Evolutionary conservation across 2,888 invertebrate genomes (phyloP), one percentile per base, ranked within the genome.

Genomic region (Ornithoptera priamus): DNA sequence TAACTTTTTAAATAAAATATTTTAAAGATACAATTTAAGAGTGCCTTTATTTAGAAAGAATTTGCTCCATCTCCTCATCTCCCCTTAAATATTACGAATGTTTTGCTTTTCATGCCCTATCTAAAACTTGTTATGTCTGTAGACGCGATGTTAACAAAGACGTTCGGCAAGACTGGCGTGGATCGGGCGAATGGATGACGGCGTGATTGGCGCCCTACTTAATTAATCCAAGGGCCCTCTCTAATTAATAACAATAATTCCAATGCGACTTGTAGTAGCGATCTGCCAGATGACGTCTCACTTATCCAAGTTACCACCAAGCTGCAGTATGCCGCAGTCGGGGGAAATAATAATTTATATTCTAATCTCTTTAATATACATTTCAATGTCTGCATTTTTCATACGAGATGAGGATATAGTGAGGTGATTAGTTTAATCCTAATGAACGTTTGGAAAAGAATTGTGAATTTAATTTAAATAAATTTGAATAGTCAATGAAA

Each of bases 171-270:
- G 90, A 88, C 86, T 78, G 89, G 85, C 82, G 82, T 80, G 81
- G 80, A 84, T 85, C 80, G 84, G 79, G 81, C 78, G 76, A 80
- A 76, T 80, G 80, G 85, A 85, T 87, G 90, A 87, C 84, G 88
- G 81, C 85, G 88, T 90, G 90, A 92, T 92, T 88, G 90, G 88
- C 88, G 87, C 88, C 85, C 83, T 88, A 87, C 88, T 90, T 91
- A 91, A 92, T 92, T 92, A 91, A 89, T 89, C 85, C 88, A 80
- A 85, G 83, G 85, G 85, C 86, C 85, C 87, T 86, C 84, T 79
- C 89, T 92, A 91, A 92, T 92, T 92, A 92, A 92, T 91, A 92
- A 90, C 88, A 91, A 91, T 92, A 91, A 90, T 87, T 89, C 85
- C 79, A 80, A 81, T 80, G 81, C 77, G 81, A 81, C 79, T 83